phyloP scores from a whole-genome alignment of 1,140 invertebrate genomes.

The Eupeodes corollae region DNA sequence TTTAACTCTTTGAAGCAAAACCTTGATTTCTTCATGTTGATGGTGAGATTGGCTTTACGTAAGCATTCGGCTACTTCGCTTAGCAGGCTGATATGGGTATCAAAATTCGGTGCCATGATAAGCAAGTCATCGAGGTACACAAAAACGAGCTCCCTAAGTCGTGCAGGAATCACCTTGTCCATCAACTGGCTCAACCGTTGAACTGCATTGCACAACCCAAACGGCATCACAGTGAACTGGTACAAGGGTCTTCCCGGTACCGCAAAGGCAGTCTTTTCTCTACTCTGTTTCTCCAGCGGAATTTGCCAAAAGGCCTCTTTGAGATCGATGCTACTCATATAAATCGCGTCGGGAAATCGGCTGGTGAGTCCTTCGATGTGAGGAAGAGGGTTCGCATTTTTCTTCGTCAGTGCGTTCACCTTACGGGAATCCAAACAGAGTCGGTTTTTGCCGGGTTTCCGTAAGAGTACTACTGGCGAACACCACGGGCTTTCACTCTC shows the following conservation, averaged over 20 bases:
- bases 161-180: constrained; percentile 4
- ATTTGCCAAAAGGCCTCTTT: constrained; percentile 32
- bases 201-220: constrained; percentile 3
- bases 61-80: neutral
- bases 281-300: constrained; percentile 13
- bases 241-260: constrained; percentile 33
- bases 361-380: constrained; percentile 8
- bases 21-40: constrained; percentile 36
- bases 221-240: constrained; percentile 5
- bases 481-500: neutral
- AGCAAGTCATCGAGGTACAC: constrained; percentile 5
- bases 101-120: neutral
- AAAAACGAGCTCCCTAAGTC: neutral
- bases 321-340: constrained; percentile 20
- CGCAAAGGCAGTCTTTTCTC: constrained; percentile 38
- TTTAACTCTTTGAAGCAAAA: constrained; percentile 22
- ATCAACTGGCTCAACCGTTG: neutral
- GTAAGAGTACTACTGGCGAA: constrained; percentile 8
- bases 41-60: constrained; percentile 27
- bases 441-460: constrained; percentile 13
- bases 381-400: constrained; percentile 8
- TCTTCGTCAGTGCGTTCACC: constrained; percentile 10
- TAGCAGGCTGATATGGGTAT: neutral
- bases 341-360: constrained; percentile 1
- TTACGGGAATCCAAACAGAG: constrained; percentile 23